phyloP scores from a whole-genome alignment of 92 coral and sea anemone species.

The Epizoanthus rinbou region DNA sequence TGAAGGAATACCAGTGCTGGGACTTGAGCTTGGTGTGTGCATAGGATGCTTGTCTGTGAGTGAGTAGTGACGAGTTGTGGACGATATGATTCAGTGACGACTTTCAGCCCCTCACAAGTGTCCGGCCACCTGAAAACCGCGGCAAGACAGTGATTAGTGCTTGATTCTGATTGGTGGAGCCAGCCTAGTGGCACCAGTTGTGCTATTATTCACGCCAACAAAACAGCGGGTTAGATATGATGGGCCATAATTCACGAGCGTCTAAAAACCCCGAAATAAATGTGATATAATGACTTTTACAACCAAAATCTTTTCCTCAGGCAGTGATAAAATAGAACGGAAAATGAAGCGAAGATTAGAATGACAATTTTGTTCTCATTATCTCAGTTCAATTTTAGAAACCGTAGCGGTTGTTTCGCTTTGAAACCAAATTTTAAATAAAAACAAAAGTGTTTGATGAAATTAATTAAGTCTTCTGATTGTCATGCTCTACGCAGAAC shows the following conservation, averaged over 20 bases:
- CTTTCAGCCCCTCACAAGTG: constrained; percentile 22
- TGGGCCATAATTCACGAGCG: constrained; percentile 23
- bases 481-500: neutral
- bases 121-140: constrained; percentile 90
- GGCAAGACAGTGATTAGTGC: constrained; percentile 70
- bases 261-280: constrained; percentile 30
- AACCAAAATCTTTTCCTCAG: constrained; percentile 8
- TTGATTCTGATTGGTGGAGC: constrained; percentile 70
- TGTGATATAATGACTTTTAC: constrained; percentile 28
- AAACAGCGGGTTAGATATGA: constrained; percentile 64
- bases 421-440: constrained; percentile 23
- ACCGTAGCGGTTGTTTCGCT: constrained; percentile 10
- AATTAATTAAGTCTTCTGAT: constrained; percentile 37
- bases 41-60: constrained; percentile 10
- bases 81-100: constrained; percentile 38
- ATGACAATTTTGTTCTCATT: neutral
- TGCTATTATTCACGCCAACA: constrained; percentile 74
- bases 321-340: neutral
- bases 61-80: neutral
- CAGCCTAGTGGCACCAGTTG: constrained; percentile 85
- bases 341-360: neutral
- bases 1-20: neutral
- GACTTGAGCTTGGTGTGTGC: neutral
- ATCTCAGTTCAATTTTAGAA: constrained; percentile 2
- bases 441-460: constrained; percentile 22